A percentile compares a stretch with the other conserved stretches of the same genome.
phyloP scores from a whole-genome alignment of 2,797 vertebrate genomes.

The Apodemus agrarius region DNA sequence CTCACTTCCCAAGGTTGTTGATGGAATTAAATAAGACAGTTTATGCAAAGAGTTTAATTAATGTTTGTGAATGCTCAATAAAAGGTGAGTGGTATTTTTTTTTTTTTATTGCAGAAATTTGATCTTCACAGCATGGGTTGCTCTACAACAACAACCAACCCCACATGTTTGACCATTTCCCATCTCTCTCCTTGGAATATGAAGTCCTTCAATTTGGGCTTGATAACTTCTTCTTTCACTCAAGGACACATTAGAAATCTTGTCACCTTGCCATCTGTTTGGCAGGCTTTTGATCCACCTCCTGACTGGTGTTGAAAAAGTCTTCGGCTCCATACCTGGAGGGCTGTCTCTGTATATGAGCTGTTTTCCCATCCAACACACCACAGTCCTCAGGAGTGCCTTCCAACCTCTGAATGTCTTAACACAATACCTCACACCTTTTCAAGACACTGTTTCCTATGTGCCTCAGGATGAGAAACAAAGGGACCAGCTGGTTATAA shows the following conservation, averaged over 20 bases:
- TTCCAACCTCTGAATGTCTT: not conserved
- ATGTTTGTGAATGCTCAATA: not conserved
- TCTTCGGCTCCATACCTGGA: constrained; percentile 24
- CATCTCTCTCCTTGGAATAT: not conserved
- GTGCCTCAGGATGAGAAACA: constrained; percentile 1
- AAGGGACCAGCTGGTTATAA: constrained; percentile 16
- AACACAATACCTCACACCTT: not conserved
- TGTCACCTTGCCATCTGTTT: constrained; percentile 45
- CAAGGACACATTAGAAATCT: constrained; percentile 18
- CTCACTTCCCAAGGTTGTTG: not conserved
- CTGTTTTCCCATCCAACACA: not conserved
- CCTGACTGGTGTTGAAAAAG: not conserved
- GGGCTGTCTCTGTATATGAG: not conserved
- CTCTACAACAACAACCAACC: not conserved
- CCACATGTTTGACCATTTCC: not conserved
- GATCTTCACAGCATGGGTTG: not conserved
- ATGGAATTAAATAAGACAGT: not conserved
- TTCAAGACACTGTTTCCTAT: not conserved
- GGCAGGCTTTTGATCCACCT: not conserved
- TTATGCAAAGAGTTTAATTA: not conserved
- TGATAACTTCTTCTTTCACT: constrained; percentile 33
- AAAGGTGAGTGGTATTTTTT: not conserved
- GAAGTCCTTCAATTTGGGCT: constrained; percentile 18
- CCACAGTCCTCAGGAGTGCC: not conserved
- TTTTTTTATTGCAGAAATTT: not conserved